Conservation (phyloP, 2,113 vertebrate genomes). For the Lamprologus callipterus region DNA sequence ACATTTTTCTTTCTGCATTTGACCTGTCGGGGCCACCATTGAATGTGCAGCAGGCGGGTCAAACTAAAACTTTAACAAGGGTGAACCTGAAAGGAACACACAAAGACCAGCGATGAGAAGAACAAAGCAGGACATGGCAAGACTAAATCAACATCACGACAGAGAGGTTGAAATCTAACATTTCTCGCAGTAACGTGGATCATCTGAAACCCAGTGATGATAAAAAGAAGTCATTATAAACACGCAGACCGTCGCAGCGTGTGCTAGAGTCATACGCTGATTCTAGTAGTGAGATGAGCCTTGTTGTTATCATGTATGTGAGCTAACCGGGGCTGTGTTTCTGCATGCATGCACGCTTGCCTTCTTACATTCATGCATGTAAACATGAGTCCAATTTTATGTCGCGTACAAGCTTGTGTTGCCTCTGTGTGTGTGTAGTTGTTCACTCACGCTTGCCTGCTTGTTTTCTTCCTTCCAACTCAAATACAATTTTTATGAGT, state of each 20-base stretch:
- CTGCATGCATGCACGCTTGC: not conserved
- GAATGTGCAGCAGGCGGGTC: not conserved
- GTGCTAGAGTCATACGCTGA: not conserved
- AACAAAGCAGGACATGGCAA: not conserved
- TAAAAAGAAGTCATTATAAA: not conserved
- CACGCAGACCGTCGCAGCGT: not conserved
- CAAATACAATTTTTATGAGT: not conserved
- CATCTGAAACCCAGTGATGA: not conserved
- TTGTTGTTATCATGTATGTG: not conserved
- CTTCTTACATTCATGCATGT: not conserved
- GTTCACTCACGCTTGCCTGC: not conserved
- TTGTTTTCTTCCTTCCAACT: conserved; percentile 9
- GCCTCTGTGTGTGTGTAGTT: not conserved
- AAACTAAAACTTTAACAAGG: not conserved
- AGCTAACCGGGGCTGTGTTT: not conserved
- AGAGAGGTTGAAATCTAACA: not conserved
- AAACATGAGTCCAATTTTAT: not conserved
- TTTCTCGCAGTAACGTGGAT: not conserved
- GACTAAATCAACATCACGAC: not conserved
- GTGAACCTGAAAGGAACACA: not conserved
- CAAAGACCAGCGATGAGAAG: not conserved
- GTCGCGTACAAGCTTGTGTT: not conserved
- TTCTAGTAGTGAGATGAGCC: conserved; percentile 19
- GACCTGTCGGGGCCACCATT: not conserved
- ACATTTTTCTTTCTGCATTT: not conserved